phyloP scores from a whole-genome alignment of 2,797 vertebrate species.

The Acipenser ruthenus region DNA sequence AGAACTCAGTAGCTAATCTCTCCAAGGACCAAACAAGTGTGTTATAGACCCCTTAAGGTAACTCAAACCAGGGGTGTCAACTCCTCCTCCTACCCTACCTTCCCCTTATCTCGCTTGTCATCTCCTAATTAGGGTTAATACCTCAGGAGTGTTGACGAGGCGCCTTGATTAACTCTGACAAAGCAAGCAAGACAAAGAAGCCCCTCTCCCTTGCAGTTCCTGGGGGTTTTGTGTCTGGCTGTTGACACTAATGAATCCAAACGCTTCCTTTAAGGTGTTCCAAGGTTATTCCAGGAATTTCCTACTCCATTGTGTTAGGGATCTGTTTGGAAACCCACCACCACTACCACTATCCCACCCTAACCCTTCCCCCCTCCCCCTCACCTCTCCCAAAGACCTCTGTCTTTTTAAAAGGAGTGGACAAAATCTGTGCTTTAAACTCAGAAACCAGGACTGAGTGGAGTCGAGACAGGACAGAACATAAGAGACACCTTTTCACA shows the following conservation, averaged over 20 bases:
- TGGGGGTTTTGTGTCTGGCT: constrained; percentile 46
- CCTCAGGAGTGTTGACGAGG: constrained; percentile 39
- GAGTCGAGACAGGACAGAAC: not conserved
- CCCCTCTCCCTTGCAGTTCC: constrained; percentile 30
- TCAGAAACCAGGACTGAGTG: not conserved
- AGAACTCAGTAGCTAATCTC: too few relatives aligned
- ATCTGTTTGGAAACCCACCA: constrained; percentile 64
- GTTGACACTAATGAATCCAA: constrained; percentile 62
- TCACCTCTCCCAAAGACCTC: constrained; percentile 35
- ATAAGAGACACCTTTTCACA: too few relatives aligned
- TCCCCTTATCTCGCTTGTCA: constrained; percentile 27
- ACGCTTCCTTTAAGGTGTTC: constrained; percentile 59
- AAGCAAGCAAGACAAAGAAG: constrained; percentile 55
- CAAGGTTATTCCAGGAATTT: constrained; percentile 67
- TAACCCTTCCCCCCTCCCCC: constrained; percentile 33
- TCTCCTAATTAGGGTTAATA: constrained; percentile 56
- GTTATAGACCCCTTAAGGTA: too few relatives aligned
- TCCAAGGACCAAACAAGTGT: too few relatives aligned
- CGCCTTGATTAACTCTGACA: constrained; percentile 48
- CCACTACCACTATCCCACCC: constrained; percentile 44
- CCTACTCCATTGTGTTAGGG: constrained; percentile 52
- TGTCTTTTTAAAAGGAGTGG: constrained; percentile 26
- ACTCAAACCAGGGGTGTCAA: constrained; percentile 2
- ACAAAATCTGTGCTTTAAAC: too few relatives aligned
- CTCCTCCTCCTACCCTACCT: constrained; percentile 9